phyloP scores from a whole-genome alignment of 2,113 vertebrate genomes.

The Oreocharis arfaki region DNA sequence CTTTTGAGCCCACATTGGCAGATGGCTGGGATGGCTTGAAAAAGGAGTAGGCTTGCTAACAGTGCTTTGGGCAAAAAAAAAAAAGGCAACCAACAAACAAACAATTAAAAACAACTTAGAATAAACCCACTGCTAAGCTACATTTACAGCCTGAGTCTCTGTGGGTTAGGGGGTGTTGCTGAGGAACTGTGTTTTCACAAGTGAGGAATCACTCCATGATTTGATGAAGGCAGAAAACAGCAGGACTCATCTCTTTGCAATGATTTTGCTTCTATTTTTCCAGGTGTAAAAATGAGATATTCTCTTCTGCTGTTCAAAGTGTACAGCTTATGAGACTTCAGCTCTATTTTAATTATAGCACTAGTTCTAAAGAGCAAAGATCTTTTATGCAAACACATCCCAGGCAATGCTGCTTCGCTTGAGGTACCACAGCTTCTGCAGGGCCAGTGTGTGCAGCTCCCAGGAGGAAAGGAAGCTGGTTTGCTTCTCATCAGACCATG shows the following conservation, averaged over 20 bases:
- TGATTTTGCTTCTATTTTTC: background rate
- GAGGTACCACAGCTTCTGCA: background rate
- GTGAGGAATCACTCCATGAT: background rate
- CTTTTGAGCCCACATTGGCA: slow-evolving; percentile 55
- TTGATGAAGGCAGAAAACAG: background rate
- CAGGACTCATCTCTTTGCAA: background rate
- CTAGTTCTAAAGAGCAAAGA: background rate
- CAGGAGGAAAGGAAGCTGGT: background rate
- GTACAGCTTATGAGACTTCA: background rate
- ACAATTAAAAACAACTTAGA: slow-evolving; percentile 15
- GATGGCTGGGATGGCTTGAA: slow-evolving; percentile 30
- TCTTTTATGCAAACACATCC: background rate
- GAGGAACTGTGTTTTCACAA: background rate
- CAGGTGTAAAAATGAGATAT: background rate
- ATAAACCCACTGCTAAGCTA: background rate
- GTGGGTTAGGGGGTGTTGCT: background rate
- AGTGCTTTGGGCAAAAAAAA: background rate
- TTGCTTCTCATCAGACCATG: background rate
- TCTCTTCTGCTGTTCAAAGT: background rate
- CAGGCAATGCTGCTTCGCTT: background rate
- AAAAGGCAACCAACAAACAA: slow-evolving; percentile 20
- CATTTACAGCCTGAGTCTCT: background rate
- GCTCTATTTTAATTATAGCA: background rate
- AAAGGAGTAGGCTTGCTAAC: slow-evolving; percentile 35
- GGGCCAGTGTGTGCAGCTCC: background rate